Evolutionary conservation across 1,140 invertebrate genomes (phyloP).

Genomic region (Solenopsis fugax): DNA sequence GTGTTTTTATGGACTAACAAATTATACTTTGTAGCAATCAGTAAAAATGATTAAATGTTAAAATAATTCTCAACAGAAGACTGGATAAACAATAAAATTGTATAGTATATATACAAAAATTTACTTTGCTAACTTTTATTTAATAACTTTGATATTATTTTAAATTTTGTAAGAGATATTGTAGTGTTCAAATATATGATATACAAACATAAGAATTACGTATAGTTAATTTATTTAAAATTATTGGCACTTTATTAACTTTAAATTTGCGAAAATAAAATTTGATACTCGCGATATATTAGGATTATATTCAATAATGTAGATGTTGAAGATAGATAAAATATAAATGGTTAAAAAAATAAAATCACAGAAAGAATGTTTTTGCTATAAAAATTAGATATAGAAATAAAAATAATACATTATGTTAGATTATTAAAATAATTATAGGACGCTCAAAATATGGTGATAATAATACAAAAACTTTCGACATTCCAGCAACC

Average conservation of each 20-base stretch:
- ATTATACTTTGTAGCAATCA: neutral
- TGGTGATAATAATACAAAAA: too few relatives aligned
- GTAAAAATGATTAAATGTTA: neutral
- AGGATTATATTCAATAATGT: neutral
- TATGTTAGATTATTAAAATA: too few relatives aligned
- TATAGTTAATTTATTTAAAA: conserved; percentile 1
- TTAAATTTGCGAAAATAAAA: neutral
- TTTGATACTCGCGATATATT: neutral
- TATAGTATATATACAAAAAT: neutral
- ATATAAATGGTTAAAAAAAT: neutral
- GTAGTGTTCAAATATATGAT: conserved; percentile 1
- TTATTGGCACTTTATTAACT: conserved; percentile 7
- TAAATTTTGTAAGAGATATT: neutral
- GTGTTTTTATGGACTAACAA: neutral
- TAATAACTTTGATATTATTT: neutral
- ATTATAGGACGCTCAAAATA: too few relatives aligned
- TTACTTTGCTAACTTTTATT: neutral
- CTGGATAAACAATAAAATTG: neutral
- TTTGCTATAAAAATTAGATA: too few relatives aligned
- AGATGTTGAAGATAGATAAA: neutral
- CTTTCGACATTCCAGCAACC: too few relatives aligned
- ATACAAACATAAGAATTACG: neutral
- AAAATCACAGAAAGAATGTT: neutral
- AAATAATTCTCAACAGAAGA: neutral
- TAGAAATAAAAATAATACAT: too few relatives aligned